Evolutionary conservation across 1,140 invertebrate genomes (phyloP), one percentile per base, ranked within the genome.

Genomic region (Drosophila dunni): DNA sequence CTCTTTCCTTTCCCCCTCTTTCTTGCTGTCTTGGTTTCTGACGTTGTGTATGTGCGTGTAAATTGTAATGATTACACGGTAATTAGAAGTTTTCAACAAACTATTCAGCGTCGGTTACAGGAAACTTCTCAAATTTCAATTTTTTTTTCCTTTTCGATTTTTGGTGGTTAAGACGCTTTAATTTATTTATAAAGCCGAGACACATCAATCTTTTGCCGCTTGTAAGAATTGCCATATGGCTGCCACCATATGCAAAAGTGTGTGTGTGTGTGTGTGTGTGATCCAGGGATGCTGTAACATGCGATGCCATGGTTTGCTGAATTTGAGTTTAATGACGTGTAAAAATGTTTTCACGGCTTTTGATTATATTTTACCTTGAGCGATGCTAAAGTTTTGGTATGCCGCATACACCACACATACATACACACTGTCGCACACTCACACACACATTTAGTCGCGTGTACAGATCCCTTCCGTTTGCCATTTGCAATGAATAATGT

Each of bases 281-380:
- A 68, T 71, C 46, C 75, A 58, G 73, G 76, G 63, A 65, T 88
- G 80, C 77, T 80, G 84, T 90, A 75, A 89, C 65, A 81, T 89
- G 76, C 80, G 78, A 66, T 78, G 85, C 78, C 68, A 89, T 84
- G 84, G 84, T 90, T 89, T 75, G 84, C 79, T 89, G 84, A 89
- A 90, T 90, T 84, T 90, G 85, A 81, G 85, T 89, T 89, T 89
- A 89, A 89, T 89, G 84, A 90, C 84, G 85, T 89, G 84, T 89
- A 89, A 89, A 89, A 89, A 89, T 89, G 84, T 89, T 89, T 89
- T 89, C 84, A 89, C 85, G 84, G 84, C 84, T 89, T 89, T 89
- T 89, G 84, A 90, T 89, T 89, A 89, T 84, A 89, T 89, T 89
- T 81, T 90, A 90, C 84, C 84, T 89, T 90, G 74, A 90, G 85